Conservation (phyloP, 2,797 vertebrate genomes). For the Spinus olivaceus region DNA sequence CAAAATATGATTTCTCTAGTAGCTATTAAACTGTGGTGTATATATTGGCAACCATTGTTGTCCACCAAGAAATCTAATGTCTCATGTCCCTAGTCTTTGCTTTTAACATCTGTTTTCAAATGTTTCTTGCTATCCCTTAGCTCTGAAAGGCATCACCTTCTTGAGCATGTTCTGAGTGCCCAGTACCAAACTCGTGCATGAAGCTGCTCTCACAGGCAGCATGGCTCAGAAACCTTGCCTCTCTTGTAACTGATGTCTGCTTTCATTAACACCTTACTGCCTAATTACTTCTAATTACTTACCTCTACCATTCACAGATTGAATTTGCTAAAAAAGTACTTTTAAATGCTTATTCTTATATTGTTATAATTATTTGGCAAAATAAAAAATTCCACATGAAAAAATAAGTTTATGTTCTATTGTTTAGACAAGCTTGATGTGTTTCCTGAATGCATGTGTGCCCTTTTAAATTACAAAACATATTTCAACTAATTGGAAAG, state of each 20-base stretch:
- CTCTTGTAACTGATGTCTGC: neutral
- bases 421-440: neutral
- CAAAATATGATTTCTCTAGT: neutral
- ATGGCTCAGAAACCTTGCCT: neutral
- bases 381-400: neutral
- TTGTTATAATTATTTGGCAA: neutral
- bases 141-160: neutral
- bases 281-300: neutral
- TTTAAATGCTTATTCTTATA: neutral
- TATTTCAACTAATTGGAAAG: neutral
- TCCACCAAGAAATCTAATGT: neutral
- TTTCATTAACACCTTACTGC: neutral
- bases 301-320: neutral
- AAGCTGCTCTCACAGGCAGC: neutral
- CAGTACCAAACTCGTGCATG: rapidly evolving
- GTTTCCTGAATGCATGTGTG: neutral
- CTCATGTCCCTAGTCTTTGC: neutral
- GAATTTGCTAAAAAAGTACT: neutral
- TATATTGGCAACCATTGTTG: neutral
- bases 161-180: neutral
- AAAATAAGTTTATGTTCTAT: neutral
- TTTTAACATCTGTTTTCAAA: neutral
- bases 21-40: neutral
- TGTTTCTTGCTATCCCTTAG: neutral
- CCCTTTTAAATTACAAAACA: neutral